A percentile compares a stretch with the other conserved stretches of the same genome.
Evolutionary conservation across 2,888 invertebrate genomes (phyloP).

Genomic region (Trisateles emortualis): DNA sequence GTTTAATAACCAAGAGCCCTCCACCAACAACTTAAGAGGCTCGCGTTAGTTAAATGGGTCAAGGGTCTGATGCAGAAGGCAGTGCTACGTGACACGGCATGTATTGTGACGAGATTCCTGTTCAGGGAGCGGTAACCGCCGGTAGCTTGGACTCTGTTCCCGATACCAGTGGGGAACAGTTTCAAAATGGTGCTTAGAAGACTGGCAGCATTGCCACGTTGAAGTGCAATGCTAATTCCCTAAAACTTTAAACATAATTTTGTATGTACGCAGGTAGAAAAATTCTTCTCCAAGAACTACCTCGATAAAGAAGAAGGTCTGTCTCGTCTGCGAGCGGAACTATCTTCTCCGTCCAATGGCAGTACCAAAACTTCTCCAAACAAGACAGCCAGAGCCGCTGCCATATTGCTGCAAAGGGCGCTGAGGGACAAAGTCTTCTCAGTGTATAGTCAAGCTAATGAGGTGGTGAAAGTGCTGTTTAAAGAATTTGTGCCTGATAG

Average conservation of each 20-base stretch:
- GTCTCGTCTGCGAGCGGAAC: constrained; percentile 86
- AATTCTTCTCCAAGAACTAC: constrained; percentile 96
- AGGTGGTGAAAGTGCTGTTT: constrained; percentile 92
- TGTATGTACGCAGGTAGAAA: constrained; percentile 90
- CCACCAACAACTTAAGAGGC: too few relatives aligned
- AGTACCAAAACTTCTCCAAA: constrained; percentile 87
- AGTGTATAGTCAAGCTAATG: constrained; percentile 94
- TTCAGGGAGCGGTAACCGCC: too few relatives aligned
- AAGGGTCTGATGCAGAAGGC: too few relatives aligned
- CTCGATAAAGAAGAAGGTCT: constrained; percentile 96
- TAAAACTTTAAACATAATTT: neutral
- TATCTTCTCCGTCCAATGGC: constrained; percentile 75
- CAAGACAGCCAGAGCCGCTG: constrained; percentile 94
- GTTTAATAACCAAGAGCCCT: too few relatives aligned
- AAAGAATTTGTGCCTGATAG: constrained; percentile 94
- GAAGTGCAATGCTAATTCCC: too few relatives aligned
- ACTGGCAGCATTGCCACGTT: too few relatives aligned
- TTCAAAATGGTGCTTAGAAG: too few relatives aligned
- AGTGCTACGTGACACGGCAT: too few relatives aligned
- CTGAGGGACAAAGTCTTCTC: constrained; percentile 96
- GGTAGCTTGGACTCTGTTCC: too few relatives aligned
- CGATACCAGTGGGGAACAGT: too few relatives aligned
- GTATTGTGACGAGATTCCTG: too few relatives aligned
- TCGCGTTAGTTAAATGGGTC: too few relatives aligned
- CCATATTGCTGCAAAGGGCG: constrained; percentile 92